Conservation (phyloP, 2,797 vertebrate species). For the Trematomus bernacchii region DNA sequence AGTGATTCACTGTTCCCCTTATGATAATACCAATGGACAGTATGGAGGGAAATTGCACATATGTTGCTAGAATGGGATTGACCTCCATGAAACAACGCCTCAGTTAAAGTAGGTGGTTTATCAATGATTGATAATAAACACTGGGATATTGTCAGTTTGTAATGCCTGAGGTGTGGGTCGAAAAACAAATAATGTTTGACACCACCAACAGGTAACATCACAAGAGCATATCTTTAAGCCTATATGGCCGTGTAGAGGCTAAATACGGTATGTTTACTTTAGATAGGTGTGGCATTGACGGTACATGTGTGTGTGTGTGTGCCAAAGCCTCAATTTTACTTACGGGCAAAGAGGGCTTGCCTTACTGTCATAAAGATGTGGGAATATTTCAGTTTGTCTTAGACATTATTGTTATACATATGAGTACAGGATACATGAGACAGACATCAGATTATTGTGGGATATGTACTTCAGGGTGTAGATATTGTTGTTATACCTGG, state of each 20-base stretch:
- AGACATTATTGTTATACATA: slow-evolving; percentile 1
- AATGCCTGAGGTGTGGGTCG: neutral
- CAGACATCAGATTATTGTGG: neutral
- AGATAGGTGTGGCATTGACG: neutral
- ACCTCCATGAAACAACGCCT: slow-evolving; percentile 7
- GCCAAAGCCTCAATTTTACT: neutral
- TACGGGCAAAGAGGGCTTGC: neutral
- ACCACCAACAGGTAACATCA: neutral
- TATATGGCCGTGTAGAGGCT: neutral
- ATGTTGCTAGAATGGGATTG: slow-evolving; percentile 1
- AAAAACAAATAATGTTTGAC: neutral
- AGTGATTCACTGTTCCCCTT: slow-evolving; percentile 11
- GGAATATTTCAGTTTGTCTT: slow-evolving; percentile 1
- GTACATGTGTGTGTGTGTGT: neutral
- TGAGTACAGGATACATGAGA: too few relatives aligned
- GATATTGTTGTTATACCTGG: slow-evolving; percentile 70
- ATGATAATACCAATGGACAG: neutral
- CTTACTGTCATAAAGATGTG: neutral
- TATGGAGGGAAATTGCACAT: neutral
- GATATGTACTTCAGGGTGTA: neutral
- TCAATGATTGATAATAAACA: neutral
- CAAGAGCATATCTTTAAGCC: neutral
- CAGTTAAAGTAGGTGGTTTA: neutral
- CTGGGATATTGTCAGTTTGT: neutral
- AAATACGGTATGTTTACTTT: neutral